These are phyloP conservation scores for Protobothrops mucrosquamatus DNA, from an alignment of 2,113 vertebrate genomes.

Conservation along the genomic window DNA sequence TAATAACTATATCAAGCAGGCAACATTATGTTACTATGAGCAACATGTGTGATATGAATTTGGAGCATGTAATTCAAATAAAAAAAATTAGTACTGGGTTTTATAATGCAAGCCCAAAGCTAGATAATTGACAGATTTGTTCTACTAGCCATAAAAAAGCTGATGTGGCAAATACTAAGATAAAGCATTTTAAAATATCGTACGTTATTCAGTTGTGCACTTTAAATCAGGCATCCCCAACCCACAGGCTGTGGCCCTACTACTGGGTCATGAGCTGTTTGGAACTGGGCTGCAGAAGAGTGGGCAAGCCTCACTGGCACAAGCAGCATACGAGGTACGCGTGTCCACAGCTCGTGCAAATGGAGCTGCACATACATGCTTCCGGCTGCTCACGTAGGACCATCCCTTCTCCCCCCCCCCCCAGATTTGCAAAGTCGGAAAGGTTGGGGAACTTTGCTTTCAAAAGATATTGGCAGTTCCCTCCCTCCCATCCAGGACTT, in stretches of 20 bases:
- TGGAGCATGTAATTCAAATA: neutral
- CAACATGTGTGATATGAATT: neutral
- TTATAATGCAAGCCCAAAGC: neutral
- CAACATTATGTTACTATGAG: neutral
- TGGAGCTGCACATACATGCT: neutral
- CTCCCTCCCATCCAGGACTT: no score
- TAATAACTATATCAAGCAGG: neutral
- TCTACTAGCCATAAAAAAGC: neutral
- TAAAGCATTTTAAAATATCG: neutral
- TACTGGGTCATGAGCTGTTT: neutral
- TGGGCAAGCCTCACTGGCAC: neutral
- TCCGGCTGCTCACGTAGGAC: accelerated
- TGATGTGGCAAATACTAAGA: neutral
- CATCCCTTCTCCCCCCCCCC: neutral
- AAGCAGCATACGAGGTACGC: neutral
- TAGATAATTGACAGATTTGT: neutral
- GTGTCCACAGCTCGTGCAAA: neutral
- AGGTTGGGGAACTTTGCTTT: neutral
- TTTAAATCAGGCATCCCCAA: neutral
- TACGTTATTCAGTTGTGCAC: neutral
- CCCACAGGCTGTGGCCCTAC: neutral
- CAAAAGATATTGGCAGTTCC: neutral
- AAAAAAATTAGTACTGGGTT: neutral
- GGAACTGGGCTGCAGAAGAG: neutral
- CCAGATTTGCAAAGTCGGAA: neutral